Evolutionary conservation across 2,888 invertebrate genomes (phyloP).

Genomic region (Pollenia amentaria): DNA sequence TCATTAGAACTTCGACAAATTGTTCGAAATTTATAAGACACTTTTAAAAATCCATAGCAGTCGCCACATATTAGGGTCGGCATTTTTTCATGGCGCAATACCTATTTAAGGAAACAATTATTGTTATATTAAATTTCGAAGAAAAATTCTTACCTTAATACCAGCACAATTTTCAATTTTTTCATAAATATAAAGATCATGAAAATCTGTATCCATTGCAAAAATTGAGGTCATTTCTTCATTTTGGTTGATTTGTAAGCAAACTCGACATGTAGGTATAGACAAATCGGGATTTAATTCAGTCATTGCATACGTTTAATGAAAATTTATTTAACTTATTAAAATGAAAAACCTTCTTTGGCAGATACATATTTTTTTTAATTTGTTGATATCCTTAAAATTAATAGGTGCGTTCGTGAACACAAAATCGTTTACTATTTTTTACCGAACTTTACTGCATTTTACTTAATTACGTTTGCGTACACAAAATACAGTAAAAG

Average conservation of each 20-base stretch:
- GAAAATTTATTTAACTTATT: not conserved
- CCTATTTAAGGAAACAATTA: conserved; percentile 74
- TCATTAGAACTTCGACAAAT: conserved; percentile 83
- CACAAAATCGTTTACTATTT: too few species aligned
- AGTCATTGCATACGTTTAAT: conserved; percentile 25
- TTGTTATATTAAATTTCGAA: not conserved
- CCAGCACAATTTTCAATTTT: too few species aligned
- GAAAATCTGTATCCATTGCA: conserved; percentile 63
- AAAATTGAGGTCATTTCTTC: conserved; percentile 80
- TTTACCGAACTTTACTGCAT: too few species aligned
- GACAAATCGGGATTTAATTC: conserved; percentile 35
- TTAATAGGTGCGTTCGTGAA: too few species aligned
- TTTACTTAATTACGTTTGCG: too few species aligned
- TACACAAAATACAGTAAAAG: too few species aligned
- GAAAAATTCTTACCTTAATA: conserved; percentile 77
- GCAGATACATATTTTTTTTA: too few species aligned
- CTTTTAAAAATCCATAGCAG: conserved; percentile 78
- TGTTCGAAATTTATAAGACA: conserved; percentile 82
- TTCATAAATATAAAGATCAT: too few species aligned
- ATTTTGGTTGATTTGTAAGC: conserved; percentile 77
- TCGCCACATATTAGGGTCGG: conserved; percentile 81
- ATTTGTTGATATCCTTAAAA: not conserved
- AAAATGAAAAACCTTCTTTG: not conserved
- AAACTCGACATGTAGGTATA: conserved; percentile 78
- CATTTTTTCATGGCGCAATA: conserved; percentile 78